Evolutionary conservation across 2,113 vertebrate species (phyloP).

Genomic region (Pseudonaja textilis): DNA sequence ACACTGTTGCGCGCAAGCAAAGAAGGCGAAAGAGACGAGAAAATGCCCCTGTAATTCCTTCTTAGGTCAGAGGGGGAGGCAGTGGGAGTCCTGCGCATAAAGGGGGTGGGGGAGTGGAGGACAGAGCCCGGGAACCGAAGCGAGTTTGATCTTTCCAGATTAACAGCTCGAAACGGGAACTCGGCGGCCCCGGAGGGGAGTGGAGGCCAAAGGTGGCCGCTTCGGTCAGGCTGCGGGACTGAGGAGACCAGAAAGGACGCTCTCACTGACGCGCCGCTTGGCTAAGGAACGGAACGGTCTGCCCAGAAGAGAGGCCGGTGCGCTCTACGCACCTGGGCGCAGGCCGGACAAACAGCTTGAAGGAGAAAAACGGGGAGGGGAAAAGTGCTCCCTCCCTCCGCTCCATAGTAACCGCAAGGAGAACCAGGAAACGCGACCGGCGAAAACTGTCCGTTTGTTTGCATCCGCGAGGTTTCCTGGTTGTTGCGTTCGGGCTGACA

Average conservation of each 20-base stretch:
- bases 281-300: not conserved
- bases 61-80: not conserved
- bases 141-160: not conserved
- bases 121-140: not conserved
- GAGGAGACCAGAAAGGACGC: not conserved
- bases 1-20: not conserved
- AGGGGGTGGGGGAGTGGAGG: not conserved
- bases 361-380: not conserved
- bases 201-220: not conserved
- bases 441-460: not conserved
- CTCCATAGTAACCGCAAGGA: not conserved
- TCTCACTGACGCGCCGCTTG: not conserved
- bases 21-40: not conserved
- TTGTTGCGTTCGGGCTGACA: not conserved
- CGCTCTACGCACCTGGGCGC: not conserved
- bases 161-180: not conserved
- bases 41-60: slow-evolving; percentile 2
- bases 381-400: not conserved
- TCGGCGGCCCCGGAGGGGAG: not conserved
- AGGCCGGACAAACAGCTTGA: not conserved
- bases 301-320: not conserved
- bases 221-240: not conserved
- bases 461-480: not conserved
- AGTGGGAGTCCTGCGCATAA: not conserved
- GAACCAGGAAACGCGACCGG: not conserved